Base-by-base conservation (phyloP, 2,113 vertebrate species). In the Peromyscus maniculatus region DNA sequence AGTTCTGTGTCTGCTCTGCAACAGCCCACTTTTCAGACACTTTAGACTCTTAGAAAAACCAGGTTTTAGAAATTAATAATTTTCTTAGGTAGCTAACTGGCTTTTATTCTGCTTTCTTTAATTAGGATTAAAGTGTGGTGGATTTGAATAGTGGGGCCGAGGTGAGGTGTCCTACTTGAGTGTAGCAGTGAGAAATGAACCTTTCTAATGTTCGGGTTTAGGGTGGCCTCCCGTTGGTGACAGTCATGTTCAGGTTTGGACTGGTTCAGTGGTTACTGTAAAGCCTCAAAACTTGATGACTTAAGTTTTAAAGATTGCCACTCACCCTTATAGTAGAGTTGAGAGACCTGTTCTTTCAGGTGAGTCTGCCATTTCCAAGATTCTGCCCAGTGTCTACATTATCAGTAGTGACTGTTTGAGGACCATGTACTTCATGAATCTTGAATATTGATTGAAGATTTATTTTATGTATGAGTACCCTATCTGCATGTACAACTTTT, bases 31-130 rank as follows among this genome's bases (percentile, higher is more conserved):
- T 87, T 22, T 92, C 28, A 92, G 39, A 24, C 83, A 91, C 75
- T 84, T 91, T 28, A 91, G 31, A 87, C 52, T 93, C 78, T 94
- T 91, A 93, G 31, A 87, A 83, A 69, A 69, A 19, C 62, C 3
- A 64, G 28, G 52, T 67, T 74, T 74, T 17, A 0, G 28, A 64
- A 91, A 59, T 31, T 19, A 88, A 24, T 83, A 43, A 49, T 72
- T 89, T 93, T 77, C 10, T 31, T 46, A 91, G n/a, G 15, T 84
- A 91, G 80, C 36, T 83, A 36, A 24, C 39, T 84, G 57, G 5
- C 49, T 96, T 92, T 91, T 22, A 91, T 95, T 93, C 13, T 59
- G 43, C 86, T 62, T 96, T 90, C n/a, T 57, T 8, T 88, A 72
- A 0, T 86, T 74, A 97, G 64, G 17, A 59, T 39, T 91, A 67